Percentiles rank a stretch among this genome's conserved stretches.
Evolutionary conservation across 1,140 invertebrate species (phyloP).

Genomic region (Epicauta chinensis): DNA sequence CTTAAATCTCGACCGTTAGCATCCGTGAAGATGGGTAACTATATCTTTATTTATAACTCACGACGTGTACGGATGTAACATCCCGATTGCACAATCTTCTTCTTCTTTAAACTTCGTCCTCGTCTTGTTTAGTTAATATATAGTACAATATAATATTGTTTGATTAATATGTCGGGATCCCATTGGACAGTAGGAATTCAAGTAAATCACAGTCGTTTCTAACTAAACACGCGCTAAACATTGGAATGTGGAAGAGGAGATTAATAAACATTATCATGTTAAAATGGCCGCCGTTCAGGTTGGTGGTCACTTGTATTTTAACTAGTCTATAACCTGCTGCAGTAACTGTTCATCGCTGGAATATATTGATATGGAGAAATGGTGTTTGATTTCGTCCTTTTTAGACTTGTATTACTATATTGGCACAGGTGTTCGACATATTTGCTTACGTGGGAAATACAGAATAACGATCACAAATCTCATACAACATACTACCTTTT

Average conservation of each 20-base stretch:
- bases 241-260: constrained; percentile 17
- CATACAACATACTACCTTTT: background rate
- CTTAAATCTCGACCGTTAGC: constrained; percentile 25
- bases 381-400: constrained; percentile 15
- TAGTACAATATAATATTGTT: constrained; percentile 13
- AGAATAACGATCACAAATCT: constrained; percentile 16
- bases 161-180: constrained; percentile 19
- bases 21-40: constrained; percentile 30
- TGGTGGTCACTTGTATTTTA: constrained; percentile 20
- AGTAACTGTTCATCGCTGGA: constrained; percentile 13
- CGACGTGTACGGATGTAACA: constrained; percentile 17
- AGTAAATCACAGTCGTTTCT: constrained; percentile 17
- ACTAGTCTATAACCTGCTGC: constrained; percentile 13
- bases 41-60: constrained; percentile 35
- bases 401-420: background rate
- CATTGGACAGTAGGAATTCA: constrained; percentile 18
- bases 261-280: constrained; percentile 22
- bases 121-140: constrained; percentile 2
- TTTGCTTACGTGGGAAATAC: constrained; percentile 13
- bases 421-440: constrained; percentile 18
- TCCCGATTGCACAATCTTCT: constrained; percentile 23
- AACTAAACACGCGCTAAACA: constrained; percentile 14
- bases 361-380: constrained; percentile 18
- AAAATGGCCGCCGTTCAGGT: constrained; percentile 13
- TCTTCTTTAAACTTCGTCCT: too few species aligned